Evolutionary conservation across 1,140 invertebrate genomes (phyloP).

Genomic region (Papilio machaon): DNA sequence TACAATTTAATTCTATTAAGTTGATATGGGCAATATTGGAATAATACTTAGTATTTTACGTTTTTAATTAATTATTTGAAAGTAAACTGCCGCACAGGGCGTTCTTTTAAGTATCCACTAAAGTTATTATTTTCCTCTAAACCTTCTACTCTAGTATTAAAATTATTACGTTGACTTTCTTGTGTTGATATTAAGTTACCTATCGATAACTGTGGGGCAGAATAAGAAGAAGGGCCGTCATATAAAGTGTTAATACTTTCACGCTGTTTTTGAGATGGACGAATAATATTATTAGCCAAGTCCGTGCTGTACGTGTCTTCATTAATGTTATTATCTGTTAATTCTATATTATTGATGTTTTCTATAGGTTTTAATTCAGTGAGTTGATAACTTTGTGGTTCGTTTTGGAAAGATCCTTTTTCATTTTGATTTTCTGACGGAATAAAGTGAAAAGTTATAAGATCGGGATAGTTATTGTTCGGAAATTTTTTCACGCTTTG

Average conservation of each 20-base stretch:
- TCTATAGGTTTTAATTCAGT: conserved; percentile 46
- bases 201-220: conserved; percentile 65
- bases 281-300: neutral
- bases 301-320: conserved; percentile 1
- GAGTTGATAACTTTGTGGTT: conserved; percentile 61
- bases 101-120: conserved; percentile 61
- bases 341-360: neutral
- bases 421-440: conserved; percentile 69
- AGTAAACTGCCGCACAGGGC: conserved; percentile 53
- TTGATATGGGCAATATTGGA: neutral
- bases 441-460: conserved; percentile 61
- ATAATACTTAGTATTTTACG: neutral
- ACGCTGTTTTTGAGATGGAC: conserved; percentile 13
- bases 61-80: conserved; percentile 41
- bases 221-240: conserved; percentile 71
- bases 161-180: conserved; percentile 48
- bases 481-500: conserved; percentile 33
- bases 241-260: conserved; percentile 54
- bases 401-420: conserved; percentile 61
- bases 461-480: conserved; percentile 46
- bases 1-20: conserved; percentile 21
- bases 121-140: conserved; percentile 55
- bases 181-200: conserved; percentile 54
- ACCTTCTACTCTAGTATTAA: conserved; percentile 63
- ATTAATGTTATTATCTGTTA: conserved; percentile 4